Conservation (phyloP, 2,797 vertebrate genomes). For the Coccyzus lansbergi region DNA sequence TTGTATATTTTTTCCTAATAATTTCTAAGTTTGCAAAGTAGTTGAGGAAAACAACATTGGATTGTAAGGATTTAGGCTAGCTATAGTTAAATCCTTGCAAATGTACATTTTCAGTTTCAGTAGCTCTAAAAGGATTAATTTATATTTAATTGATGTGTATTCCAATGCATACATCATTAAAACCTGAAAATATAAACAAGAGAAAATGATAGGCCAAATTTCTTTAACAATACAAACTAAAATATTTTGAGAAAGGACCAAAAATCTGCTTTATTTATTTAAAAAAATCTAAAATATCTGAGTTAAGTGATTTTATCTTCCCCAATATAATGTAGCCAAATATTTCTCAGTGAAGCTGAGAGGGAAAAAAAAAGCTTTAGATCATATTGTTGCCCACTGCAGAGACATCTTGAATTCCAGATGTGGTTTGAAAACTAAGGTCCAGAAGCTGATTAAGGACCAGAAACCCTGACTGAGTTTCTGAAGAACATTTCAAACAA, state of each 20-base stretch:
- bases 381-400: background rate
- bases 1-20: background rate
- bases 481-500: conserved; percentile 37
- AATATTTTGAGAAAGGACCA: background rate
- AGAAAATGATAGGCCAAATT: background rate
- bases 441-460: conserved; percentile 15
- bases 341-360: background rate
- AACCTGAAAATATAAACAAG: background rate
- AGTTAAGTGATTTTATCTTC: background rate
- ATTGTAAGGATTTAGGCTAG: background rate
- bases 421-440: background rate
- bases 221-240: background rate
- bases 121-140: background rate
- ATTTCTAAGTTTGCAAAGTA: background rate
- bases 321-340: background rate
- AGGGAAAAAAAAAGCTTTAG: background rate
- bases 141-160: background rate
- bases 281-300: background rate
- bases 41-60: background rate
- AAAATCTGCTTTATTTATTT: background rate
- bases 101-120: background rate
- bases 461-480: conserved; percentile 20
- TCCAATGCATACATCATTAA: background rate
- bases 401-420: background rate
- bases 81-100: background rate